phyloP scores from a whole-genome alignment of 2,113 vertebrate genomes.

The Cairina moschata region DNA sequence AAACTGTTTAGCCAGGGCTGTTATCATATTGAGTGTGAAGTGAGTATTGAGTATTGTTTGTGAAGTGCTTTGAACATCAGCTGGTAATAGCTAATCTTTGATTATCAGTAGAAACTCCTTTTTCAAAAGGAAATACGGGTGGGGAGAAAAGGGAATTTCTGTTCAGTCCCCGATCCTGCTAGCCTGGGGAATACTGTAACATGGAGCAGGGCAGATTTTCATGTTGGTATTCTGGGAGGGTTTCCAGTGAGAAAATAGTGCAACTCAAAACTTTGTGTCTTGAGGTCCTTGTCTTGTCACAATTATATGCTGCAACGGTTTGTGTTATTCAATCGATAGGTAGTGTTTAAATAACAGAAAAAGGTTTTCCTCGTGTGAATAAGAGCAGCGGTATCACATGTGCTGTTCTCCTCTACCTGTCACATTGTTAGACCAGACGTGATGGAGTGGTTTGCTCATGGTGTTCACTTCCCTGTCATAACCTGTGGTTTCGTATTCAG shows the following conservation, averaged over 20 bases:
- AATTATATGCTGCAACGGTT: background rate
- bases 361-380: background rate
- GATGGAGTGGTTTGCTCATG: background rate
- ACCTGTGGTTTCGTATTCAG: background rate
- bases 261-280: background rate
- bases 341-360: background rate
- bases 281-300: background rate
- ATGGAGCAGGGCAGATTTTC: conserved; percentile 7
- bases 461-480: background rate
- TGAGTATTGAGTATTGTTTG: background rate
- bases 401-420: background rate
- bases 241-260: background rate
- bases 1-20: background rate
- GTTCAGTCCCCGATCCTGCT: background rate
- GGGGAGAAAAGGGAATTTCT: conserved; percentile 9
- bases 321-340: background rate
- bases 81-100: background rate
- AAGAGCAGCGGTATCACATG: background rate
- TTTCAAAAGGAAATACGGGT: conserved; percentile 1
- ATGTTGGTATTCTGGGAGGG: background rate
- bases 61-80: background rate
- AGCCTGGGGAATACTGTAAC: conserved; percentile 45
- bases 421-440: background rate
- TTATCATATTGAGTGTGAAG: background rate
- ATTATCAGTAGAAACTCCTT: background rate